These are phyloP conservation scores for Escarpia spicata DNA, from an alignment of 2,888 invertebrate species.

Conservation along the genomic window DNA sequence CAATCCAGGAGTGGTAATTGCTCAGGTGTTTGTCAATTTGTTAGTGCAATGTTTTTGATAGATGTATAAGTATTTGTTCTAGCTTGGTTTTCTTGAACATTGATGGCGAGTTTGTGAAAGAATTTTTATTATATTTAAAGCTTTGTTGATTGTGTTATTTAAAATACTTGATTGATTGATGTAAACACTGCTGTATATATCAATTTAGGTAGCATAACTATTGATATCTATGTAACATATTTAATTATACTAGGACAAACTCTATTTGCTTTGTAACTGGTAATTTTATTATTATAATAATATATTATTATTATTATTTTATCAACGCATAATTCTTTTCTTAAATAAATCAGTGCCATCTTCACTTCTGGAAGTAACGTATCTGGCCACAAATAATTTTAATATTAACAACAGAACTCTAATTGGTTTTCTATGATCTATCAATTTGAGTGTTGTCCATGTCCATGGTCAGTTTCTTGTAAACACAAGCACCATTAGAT, in stretches of 20 bases:
- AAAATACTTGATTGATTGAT: neutral
- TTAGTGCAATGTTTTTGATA: neutral
- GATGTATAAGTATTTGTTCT: neutral
- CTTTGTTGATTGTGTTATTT: neutral
- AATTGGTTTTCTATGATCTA: no score
- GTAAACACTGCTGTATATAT: neutral
- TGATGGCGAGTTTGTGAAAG: neutral
- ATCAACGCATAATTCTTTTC: neutral
- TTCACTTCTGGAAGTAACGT: neutral
- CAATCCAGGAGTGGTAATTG: neutral
- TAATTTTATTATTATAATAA: neutral
- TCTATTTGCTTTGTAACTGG: neutral
- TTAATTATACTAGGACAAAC: neutral
- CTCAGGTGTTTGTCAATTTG: neutral
- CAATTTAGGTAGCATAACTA: neutral
- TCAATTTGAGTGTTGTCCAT: no score
- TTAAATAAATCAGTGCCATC: neutral
- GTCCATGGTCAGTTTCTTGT: neutral
- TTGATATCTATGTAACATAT: neutral
- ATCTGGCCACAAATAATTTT: neutral
- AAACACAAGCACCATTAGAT: neutral
- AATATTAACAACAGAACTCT: neutral
- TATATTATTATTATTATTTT: neutral
- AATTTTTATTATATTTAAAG: neutral
- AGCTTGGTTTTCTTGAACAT: neutral